These are phyloP conservation scores for Zhuqinia jingwanae DNA, from an alignment of 2,888 invertebrate species.

Conservation along the genomic window DNA sequence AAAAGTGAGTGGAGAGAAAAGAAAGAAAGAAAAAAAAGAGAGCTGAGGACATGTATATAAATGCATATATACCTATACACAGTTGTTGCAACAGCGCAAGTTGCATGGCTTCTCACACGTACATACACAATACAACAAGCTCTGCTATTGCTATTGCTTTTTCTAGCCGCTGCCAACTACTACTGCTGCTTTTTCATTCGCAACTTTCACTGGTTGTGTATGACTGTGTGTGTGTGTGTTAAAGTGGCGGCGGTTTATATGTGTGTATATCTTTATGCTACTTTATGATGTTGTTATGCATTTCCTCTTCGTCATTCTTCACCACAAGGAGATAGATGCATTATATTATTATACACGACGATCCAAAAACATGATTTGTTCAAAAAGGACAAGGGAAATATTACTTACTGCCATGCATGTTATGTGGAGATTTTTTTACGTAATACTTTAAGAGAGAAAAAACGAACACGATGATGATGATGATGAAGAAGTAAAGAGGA, in stretches of 20 bases:
- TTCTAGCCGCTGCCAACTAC: too few species aligned
- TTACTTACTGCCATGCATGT: slow-evolving; percentile 40
- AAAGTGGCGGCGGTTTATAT: too few species aligned
- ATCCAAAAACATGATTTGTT: slow-evolving; percentile 65
- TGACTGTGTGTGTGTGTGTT: too few species aligned
- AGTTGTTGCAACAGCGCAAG: slow-evolving; percentile 32
- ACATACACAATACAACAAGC: too few species aligned
- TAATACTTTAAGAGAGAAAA: slow-evolving; percentile 7
- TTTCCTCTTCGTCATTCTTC: slow-evolving; percentile 27
- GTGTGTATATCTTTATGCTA: slow-evolving; percentile 32
- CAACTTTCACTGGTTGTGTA: too few species aligned
- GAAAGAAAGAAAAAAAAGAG: slow-evolving; percentile 11
- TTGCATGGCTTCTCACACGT: slow-evolving; percentile 15
- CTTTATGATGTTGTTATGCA: slow-evolving; percentile 15
- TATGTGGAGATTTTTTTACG: not conserved
- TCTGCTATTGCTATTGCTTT: too few species aligned
- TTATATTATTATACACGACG: slow-evolving; percentile 25
- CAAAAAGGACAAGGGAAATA: slow-evolving; percentile 59
- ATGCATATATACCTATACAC: not conserved
- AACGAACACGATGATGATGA: slow-evolving; percentile 8
- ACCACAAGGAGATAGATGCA: slow-evolving; percentile 1
- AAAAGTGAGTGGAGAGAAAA: too few species aligned
- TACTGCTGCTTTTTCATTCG: too few species aligned
- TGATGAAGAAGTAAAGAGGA: slow-evolving; percentile 34
- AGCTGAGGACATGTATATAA: slow-evolving; percentile 25